Base-by-base conservation (phyloP, 2,113 vertebrate genomes). In the Etheostoma spectabile region DNA sequence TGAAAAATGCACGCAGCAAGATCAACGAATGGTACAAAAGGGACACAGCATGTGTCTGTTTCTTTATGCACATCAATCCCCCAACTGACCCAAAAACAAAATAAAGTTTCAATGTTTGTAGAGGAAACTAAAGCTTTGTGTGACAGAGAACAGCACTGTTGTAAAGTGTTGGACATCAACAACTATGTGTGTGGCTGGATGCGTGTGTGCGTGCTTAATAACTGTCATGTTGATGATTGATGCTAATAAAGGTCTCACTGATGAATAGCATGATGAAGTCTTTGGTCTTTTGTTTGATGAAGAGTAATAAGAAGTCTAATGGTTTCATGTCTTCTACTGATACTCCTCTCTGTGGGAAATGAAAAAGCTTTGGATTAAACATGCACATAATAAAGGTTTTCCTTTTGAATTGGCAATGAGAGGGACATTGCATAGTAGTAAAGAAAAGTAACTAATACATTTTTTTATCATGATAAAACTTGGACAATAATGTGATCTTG, bases 1-100 rank as follows among this genome's bases (percentile, higher is more conserved):
- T 38, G 53, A 78, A 84, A 77, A 78, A 88, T 81, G 70, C 33
- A 74, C 5, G 0, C 62, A 73, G 70, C 19, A 22, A 35, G 62
- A 45, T 56, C 48, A 74, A 21, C 16, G 1, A 21, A 67, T 21
- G 19, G 33, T 11, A 5, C 51, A 67, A 48, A 49, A 4, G 1
- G 21, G 3, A 74, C 19, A 19, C 22, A n/a, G 4, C 49, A 38
- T 22, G 22, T 35, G 8, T 35, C 1, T 30, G 33, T 30, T 61
- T 72, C 4, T 21, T 8, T 38, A n/a, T 30, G 1, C 21, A 30
- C 2, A 10, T 33, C 22, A 14, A 12, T 38, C 2, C 3, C 2
- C 21, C 38, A 42, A 38, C 8, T 24, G 27, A 19, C 16, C 8
- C 57, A 18, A 8, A 3, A 21, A 33, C 2, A 30, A 30, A 30